Percentiles rank a stretch among this genome's conserved stretches.
phyloP scores from a whole-genome alignment of 2,797 vertebrate species.

The Liparis tanakae region DNA sequence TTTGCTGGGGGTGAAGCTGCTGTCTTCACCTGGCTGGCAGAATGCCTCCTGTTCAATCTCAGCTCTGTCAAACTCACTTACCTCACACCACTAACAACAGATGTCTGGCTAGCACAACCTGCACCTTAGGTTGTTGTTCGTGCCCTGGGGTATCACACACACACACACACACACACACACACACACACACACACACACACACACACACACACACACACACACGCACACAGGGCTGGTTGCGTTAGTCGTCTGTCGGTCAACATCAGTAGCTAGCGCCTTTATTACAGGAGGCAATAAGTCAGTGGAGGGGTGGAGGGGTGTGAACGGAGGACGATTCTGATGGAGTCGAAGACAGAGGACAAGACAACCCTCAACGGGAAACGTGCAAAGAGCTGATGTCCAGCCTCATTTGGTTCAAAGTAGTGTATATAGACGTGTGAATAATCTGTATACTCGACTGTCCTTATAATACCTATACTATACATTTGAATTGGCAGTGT shows the following conservation, averaged over 20 bases:
- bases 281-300: conserved; percentile 76
- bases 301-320: conserved; percentile 52
- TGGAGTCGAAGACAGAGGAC: conserved; percentile 62
- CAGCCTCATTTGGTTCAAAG: conserved; percentile 43
- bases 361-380: conserved; percentile 46
- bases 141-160: conserved; percentile 72
- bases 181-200: conserved; percentile 25
- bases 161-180: conserved; percentile 27
- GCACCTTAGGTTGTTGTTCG: conserved; percentile 77
- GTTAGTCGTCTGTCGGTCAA: conserved; percentile 74
- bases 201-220: conserved; percentile 23
- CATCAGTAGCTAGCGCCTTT: conserved; percentile 75
- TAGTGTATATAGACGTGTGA: conserved; percentile 2
- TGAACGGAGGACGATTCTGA: conserved; percentile 64
- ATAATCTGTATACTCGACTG: background rate
- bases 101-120: conserved; percentile 76
- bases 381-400: conserved; percentile 48
- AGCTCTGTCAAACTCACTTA: conserved; percentile 82
- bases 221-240: conserved; percentile 53
- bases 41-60: conserved; percentile 82
- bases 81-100: conserved; percentile 79
- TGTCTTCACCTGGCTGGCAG: conserved; percentile 71
- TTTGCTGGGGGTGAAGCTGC: conserved; percentile 44
- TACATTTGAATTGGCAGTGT: background rate
- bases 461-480: background rate